Percentiles rank a stretch among this genome's conserved stretches.
Evolutionary conservation across 2,888 invertebrate genomes (phyloP).

Genomic region (Tenodera sinensis): DNA sequence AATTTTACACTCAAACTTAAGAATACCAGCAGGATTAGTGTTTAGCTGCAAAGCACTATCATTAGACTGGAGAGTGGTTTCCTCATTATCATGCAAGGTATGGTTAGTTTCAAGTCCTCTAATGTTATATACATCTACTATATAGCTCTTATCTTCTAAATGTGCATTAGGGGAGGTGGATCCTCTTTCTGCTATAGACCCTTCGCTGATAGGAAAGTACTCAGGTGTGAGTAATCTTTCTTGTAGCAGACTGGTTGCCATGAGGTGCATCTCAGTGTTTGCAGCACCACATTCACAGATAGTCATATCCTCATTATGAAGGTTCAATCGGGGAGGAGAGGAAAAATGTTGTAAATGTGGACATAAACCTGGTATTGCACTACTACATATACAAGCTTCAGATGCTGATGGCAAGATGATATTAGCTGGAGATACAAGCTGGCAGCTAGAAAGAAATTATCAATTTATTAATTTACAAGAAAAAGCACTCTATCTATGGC

Average conservation of each 20-base stretch:
- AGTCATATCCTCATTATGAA: not conserved
- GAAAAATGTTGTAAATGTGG: not conserved
- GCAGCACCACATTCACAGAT: not conserved
- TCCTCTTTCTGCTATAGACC: not conserved
- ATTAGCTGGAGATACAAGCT: conserved; percentile 3
- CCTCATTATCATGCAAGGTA: not conserved
- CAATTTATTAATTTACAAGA: not conserved
- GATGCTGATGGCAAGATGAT: not conserved
- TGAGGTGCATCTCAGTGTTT: not conserved
- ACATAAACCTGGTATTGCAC: not conserved
- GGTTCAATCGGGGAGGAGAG: not conserved
- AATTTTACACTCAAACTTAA: not conserved
- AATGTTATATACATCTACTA: not conserved
- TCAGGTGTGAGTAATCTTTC: not conserved
- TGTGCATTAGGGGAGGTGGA: not conserved
- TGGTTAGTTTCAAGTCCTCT: not conserved
- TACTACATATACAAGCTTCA: not conserved
- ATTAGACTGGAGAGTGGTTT: not conserved
- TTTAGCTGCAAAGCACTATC: not conserved
- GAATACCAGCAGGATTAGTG: not conserved
- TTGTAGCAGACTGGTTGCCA: not conserved
- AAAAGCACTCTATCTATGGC: not conserved
- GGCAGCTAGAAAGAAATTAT: not conserved
- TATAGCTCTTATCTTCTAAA: not conserved
- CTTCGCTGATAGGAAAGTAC: not conserved